phyloP scores from a whole-genome alignment of 2,888 invertebrate genomes.

The Patella caerulea region DNA sequence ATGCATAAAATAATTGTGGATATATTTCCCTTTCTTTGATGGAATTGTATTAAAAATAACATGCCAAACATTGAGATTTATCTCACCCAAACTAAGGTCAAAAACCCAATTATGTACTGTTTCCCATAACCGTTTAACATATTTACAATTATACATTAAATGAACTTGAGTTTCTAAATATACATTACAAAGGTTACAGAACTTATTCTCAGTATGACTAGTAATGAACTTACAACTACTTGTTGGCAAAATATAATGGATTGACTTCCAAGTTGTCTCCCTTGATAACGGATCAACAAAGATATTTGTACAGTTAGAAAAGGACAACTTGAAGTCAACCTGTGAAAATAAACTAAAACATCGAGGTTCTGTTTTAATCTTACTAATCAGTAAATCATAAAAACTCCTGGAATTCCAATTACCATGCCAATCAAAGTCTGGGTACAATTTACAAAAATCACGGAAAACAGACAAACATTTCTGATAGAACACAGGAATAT shows the following conservation, averaged over 20 bases:
- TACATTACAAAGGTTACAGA: background rate
- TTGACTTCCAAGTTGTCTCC: background rate
- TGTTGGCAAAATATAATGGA: background rate
- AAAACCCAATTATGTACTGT: background rate
- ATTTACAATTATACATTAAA: background rate
- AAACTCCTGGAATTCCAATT: background rate
- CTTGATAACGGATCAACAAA: background rate
- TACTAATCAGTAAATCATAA: slow-evolving; percentile 10
- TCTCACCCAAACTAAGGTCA: background rate
- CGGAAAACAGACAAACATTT: slow-evolving; percentile 19
- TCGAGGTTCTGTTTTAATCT: background rate
- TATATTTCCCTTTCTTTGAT: background rate
- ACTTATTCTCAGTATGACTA: background rate
- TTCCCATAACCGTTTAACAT: background rate
- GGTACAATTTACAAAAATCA: background rate
- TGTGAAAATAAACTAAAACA: background rate
- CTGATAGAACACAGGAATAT: slow-evolving; percentile 26
- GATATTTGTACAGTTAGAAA: background rate
- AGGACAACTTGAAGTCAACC: background rate
- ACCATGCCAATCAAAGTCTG: background rate
- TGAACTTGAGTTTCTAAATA: background rate
- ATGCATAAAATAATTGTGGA: background rate
- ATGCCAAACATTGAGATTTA: slow-evolving; percentile 12
- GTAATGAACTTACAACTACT: background rate
- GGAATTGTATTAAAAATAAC: slow-evolving; percentile 8